Percentiles rank a stretch among this genome's conserved stretches.
Conservation (phyloP, 2,888 invertebrate species). For the Dolichopus griseipennis region DNA sequence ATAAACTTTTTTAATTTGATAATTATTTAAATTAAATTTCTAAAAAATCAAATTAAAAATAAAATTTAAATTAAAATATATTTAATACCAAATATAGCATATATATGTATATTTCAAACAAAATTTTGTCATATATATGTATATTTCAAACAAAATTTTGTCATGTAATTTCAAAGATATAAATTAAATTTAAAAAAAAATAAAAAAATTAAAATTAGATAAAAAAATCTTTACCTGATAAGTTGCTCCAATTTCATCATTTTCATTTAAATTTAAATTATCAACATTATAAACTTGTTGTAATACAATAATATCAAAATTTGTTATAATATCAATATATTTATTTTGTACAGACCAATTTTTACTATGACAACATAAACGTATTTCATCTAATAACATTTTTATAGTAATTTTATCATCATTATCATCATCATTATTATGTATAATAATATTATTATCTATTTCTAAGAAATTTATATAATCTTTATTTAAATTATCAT, state of each 20-base stretch:
- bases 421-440: too few relatives aligned
- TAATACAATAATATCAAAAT: constrained; percentile 40
- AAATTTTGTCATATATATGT: too few relatives aligned
- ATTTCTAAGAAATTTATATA: background rate
- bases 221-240: constrained; percentile 37
- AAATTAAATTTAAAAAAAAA: background rate
- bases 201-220: background rate
- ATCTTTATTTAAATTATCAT: background rate
- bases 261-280: background rate
- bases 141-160: too few relatives aligned
- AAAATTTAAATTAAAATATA: too few relatives aligned
- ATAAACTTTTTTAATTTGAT: too few relatives aligned
- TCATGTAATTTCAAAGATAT: too few relatives aligned
- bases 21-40: too few relatives aligned
- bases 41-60: too few relatives aligned
- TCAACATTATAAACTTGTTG: constrained; percentile 35
- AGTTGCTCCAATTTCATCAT: constrained; percentile 29
- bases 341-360: constrained; percentile 46
- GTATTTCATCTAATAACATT: constrained; percentile 42
- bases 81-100: too few relatives aligned
- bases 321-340: constrained; percentile 44
- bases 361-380: constrained; percentile 42
- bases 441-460: background rate
- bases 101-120: too few relatives aligned
- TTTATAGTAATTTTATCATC: constrained; percentile 34